Conservation (phyloP, 2,113 vertebrate genomes). For the Rhegmatorhina hoffmannsi region DNA sequence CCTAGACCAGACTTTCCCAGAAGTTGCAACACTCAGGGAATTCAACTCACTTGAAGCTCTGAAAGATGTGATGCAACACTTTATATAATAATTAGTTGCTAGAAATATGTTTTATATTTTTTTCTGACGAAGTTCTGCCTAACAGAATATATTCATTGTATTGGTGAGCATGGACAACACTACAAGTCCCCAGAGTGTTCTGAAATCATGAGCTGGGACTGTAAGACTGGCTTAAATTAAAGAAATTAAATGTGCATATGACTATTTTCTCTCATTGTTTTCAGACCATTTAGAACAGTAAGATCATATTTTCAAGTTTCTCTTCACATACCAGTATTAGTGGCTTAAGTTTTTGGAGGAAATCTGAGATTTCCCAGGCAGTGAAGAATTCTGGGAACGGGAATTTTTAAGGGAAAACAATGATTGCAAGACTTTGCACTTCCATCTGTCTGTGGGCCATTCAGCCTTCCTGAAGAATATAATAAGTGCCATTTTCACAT, state of each 20-base stretch:
- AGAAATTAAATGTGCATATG: not conserved
- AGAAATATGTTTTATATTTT: not conserved
- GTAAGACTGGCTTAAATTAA: not conserved
- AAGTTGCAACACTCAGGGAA: not conserved
- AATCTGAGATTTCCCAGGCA: not conserved
- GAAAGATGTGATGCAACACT: not conserved
- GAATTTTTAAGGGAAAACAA: not conserved
- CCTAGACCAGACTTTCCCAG: not conserved
- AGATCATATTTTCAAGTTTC: not conserved
- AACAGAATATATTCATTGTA: not conserved
- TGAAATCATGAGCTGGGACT: not conserved
- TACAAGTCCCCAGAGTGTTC: not conserved
- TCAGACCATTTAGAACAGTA: not conserved
- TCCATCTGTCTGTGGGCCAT: not conserved
- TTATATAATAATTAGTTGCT: not conserved
- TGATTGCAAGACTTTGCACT: not conserved
- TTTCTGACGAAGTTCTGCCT: not conserved
- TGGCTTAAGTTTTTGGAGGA: not conserved
- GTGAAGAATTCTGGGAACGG: not conserved
- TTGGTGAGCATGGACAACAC: not conserved
- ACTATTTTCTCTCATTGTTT: not conserved
- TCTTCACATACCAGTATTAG: not conserved
- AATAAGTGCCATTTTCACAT: not conserved
- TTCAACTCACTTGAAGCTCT: not conserved
- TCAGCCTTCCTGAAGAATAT: not conserved